Conservation (phyloP, 2,113 vertebrate genomes). For the Gavia stellata region DNA sequence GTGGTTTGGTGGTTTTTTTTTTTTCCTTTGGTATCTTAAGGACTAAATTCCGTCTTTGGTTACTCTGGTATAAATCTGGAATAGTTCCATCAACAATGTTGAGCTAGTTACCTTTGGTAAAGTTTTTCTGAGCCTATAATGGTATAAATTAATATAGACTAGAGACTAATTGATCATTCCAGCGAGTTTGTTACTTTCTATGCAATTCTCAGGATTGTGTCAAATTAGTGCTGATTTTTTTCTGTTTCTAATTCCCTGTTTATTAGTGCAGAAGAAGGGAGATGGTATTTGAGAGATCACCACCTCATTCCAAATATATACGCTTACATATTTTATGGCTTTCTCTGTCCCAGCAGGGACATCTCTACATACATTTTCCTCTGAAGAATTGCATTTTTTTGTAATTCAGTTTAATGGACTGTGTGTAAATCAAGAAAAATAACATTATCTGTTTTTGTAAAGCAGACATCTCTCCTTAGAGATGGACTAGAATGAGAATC, state of each 20-base stretch:
- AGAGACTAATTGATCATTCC: neutral
- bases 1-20: neutral
- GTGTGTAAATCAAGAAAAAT: neutral
- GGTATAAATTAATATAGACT: neutral
- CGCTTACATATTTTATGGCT: neutral
- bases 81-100: neutral
- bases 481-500: neutral
- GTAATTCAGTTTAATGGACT: neutral
- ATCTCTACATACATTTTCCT: neutral
- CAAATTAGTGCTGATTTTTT: neutral
- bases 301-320: neutral
- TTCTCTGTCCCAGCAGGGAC: neutral
- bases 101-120: neutral
- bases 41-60: neutral
- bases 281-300: neutral
- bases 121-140: neutral
- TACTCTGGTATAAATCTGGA: neutral
- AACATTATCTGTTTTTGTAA: neutral
- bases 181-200: neutral
- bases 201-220: neutral
- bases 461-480: neutral
- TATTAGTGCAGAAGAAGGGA: neutral
- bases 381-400: neutral
- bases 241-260: neutral
- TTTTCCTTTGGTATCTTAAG: neutral